Base-by-base conservation (phyloP, 2,113 vertebrate species). In the Mystacornis crossleyi region DNA sequence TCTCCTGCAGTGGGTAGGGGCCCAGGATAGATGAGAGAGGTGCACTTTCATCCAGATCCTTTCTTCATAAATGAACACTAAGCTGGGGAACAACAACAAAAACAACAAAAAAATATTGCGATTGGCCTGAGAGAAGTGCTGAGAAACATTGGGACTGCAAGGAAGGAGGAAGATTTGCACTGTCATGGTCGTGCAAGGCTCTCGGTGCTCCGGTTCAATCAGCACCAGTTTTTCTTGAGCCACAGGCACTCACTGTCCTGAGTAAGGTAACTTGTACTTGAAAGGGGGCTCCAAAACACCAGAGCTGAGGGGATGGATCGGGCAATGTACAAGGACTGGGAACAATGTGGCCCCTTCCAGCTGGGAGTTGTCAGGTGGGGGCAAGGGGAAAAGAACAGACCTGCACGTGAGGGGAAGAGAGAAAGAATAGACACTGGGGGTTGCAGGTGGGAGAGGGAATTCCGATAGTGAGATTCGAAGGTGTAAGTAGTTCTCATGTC, bases 281-380 rank as follows among this genome's bases (percentile, higher is more conserved):
- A 75, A 81, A 91, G 36, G 3, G 4, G 24, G 3, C 6, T 69
- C n/a, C 34, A 74, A 75, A 80, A 42, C 38, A 54, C 54, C 29
- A 34, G 31, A 57, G 18, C 4, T 62, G 53, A 77, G 36, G 18
- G 10, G 12, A 60, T 17, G 2, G 0, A 3, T 4, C 0, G 0
- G 9, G 13, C 12, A 62, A 33, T 1, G 0, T 38, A n/a, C 6
- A 0, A 5, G 4, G 31, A 48, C 34, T 29, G 57, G 47, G 29
- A 62, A 71, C 31, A 55, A 24, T 58, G 79, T 45, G 51, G 6
- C 10, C 26, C n/a, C 12, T 28, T 89, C 47, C 53, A 65, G 66
- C 48, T 77, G 67, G 48, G 26, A 89, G 10, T 18, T 0, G 0
- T 70, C 7, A 4, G 54, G 9, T 36, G 25, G 19, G 28, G 33